phyloP scores from a whole-genome alignment of 2,797 vertebrate species.

The Ceyx erithaca region DNA sequence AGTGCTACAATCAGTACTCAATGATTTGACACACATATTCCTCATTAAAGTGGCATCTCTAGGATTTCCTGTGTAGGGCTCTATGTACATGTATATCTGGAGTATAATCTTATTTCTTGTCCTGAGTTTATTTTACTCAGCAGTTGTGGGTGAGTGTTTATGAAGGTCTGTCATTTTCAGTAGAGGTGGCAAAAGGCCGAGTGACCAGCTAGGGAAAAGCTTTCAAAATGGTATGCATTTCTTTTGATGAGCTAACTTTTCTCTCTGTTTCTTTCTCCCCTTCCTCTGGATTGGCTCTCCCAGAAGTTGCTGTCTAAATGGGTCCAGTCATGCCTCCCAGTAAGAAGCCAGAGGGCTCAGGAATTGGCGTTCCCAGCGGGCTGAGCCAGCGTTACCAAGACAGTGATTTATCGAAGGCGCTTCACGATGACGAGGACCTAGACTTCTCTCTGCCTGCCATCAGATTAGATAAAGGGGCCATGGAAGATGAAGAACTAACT shows the following conservation, averaged over 20 bases:
- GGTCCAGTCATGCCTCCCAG: conserved; percentile 99
- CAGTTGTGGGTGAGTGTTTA: not conserved
- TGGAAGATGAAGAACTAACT: conserved; percentile 91
- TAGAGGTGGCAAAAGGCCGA: not conserved
- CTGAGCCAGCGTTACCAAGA: conserved; percentile 89
- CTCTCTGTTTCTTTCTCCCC: not conserved
- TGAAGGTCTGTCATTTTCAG: not conserved
- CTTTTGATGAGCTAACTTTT: conserved; percentile 29
- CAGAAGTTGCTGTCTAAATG: conserved; percentile 93
- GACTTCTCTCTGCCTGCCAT: conserved; percentile 85
- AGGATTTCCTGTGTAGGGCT: not conserved
- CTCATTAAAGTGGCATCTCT: not conserved
- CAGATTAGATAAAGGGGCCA: conserved; percentile 84
- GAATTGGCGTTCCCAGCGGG: conserved; percentile 91
- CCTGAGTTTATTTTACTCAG: not conserved
- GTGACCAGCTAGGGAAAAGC: not conserved
- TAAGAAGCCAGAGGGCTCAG: conserved; percentile 97
- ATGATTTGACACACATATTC: not conserved
- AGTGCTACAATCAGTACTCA: not conserved
- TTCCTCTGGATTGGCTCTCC: conserved; percentile 36
- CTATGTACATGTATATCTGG: not conserved
- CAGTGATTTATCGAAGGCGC: conserved; percentile 82
- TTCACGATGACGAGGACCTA: conserved; percentile 87
- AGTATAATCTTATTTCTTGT: not conserved
- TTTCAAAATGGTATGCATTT: conserved; percentile 31